Evolutionary conservation across 2,797 vertebrate species (phyloP).

Genomic region (Rallus crepitans): DNA sequence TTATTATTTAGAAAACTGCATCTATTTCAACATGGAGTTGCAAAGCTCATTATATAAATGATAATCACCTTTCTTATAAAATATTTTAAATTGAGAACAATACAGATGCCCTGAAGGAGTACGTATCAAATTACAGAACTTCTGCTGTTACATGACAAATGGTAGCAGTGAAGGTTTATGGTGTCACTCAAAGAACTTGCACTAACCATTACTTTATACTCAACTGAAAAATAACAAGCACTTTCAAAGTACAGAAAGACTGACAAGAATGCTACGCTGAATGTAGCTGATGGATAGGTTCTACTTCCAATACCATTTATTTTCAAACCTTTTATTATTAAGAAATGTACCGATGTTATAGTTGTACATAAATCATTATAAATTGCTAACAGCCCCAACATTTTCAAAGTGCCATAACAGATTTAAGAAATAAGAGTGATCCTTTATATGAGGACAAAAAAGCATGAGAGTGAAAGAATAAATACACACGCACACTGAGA

Average conservation of each 20-base stretch:
- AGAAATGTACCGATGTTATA: neutral
- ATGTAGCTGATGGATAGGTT: neutral
- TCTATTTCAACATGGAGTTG: neutral
- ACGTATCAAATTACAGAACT: neutral
- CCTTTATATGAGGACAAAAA: neutral
- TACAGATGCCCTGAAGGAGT: neutral
- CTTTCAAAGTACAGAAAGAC: neutral
- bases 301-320: neutral
- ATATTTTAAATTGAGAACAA: neutral
- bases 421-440: neutral
- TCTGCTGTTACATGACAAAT: conserved; percentile 9
- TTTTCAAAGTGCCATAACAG: neutral
- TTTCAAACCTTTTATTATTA: neutral
- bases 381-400: neutral
- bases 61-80: neutral
- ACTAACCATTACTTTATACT: neutral
- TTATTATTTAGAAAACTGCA: neutral
- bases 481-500: neutral
- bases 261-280: neutral
- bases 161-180: neutral
- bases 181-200: conserved; percentile 5
- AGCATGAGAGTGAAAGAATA: neutral
- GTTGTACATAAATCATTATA: neutral
- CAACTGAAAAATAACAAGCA: neutral
- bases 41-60: neutral